Conservation (phyloP, 2,888 invertebrate genomes). For the Meteorus colon region DNA sequence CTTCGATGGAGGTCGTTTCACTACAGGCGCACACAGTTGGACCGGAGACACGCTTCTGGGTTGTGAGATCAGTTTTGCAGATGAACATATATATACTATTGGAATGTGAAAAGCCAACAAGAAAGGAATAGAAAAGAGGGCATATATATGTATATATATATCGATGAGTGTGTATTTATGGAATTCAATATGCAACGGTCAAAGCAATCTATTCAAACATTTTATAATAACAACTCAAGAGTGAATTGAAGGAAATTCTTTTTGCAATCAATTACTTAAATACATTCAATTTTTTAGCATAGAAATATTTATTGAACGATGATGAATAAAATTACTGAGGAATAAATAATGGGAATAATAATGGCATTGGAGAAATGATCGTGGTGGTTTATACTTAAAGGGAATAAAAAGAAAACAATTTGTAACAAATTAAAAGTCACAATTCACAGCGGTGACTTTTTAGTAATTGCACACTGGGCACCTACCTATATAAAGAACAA, state of each 20-base stretch:
- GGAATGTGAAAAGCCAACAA: slow-evolving; percentile 30
- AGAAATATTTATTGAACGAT: background rate
- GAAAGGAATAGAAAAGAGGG: slow-evolving; percentile 25
- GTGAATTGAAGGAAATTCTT: slow-evolving; percentile 16
- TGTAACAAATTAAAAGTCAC: slow-evolving; percentile 28
- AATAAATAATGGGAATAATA: background rate
- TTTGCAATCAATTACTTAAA: background rate
- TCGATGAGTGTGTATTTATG: background rate
- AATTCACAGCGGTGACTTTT: slow-evolving; percentile 22
- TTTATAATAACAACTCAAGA: slow-evolving; percentile 12
- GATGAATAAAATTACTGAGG: too few species aligned
- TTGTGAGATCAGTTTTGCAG: slow-evolving; percentile 36
- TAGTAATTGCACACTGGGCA: slow-evolving; percentile 3
- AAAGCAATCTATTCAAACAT: slow-evolving; percentile 32
- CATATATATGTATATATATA: slow-evolving; percentile 2
- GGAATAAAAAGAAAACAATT: background rate
- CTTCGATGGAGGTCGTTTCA: slow-evolving; percentile 17
- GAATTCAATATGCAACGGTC: slow-evolving; percentile 33
- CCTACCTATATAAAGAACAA: background rate
- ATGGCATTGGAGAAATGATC: background rate
- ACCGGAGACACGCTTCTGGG: slow-evolving; percentile 20
- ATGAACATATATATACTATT: slow-evolving; percentile 24
- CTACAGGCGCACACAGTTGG: background rate
- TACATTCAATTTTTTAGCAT: background rate
- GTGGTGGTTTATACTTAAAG: background rate